Evolutionary conservation across 2,888 invertebrate species (phyloP).

Genomic region (Anoplius nigerrimus): DNA sequence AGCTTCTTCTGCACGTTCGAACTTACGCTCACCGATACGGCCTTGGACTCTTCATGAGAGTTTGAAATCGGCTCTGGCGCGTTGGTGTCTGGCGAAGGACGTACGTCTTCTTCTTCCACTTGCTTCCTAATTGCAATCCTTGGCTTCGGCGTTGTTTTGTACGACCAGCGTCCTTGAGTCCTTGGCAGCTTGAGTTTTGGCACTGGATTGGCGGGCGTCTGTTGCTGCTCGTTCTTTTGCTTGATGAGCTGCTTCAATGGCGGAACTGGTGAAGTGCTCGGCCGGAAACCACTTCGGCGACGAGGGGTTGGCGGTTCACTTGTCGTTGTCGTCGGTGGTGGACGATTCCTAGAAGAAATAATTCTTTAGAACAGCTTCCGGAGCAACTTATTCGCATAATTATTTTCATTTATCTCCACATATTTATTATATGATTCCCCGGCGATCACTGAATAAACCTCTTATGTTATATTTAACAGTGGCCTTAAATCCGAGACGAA

Average conservation of each 20-base stretch:
- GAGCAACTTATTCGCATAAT: too few relatives aligned
- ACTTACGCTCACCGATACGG: conserved; percentile 63
- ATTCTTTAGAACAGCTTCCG: too few relatives aligned
- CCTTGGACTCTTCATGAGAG: conserved; percentile 28
- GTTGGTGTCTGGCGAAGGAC: conserved; percentile 53
- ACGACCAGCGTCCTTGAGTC: conserved; percentile 91
- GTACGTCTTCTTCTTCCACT: conserved; percentile 70
- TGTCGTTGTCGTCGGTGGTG: conserved; percentile 64
- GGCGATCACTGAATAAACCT: too few relatives aligned
- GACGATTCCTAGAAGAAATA: conserved; percentile 39
- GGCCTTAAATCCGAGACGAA: too few relatives aligned
- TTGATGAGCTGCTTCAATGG: conserved; percentile 69
- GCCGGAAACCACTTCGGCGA: conserved; percentile 82
- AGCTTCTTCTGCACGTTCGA: conserved; percentile 59
- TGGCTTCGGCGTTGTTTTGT: conserved; percentile 92
- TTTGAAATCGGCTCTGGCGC: conserved; percentile 24
- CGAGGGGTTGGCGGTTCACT: conserved; percentile 64
- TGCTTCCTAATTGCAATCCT: conserved; percentile 87
- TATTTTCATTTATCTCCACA: too few relatives aligned
- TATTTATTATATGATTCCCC: too few relatives aligned
- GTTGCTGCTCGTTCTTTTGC: conserved; percentile 49
- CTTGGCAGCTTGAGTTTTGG: conserved; percentile 90
- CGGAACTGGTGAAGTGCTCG: conserved; percentile 78
- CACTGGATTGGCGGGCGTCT: conserved; percentile 78
- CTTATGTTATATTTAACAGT: too few relatives aligned